phyloP scores from a whole-genome alignment of 2,797 vertebrate species.

The Danio kyathit region DNA sequence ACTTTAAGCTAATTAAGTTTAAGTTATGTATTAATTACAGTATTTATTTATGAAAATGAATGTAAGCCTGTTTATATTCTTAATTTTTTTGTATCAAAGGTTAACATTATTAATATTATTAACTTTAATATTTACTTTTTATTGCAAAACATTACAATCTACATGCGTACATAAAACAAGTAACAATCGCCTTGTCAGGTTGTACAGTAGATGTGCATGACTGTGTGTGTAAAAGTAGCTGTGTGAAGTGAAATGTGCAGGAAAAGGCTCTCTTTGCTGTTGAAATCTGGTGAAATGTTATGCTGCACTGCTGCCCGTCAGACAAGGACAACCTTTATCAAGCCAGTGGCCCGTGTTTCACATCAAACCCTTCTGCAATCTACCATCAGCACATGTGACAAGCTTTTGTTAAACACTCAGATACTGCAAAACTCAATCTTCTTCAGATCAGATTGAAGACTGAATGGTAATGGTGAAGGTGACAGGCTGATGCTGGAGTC shows the following conservation, averaged over 20 bases:
- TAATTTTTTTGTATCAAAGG: too few species aligned
- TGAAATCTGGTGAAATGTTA: conserved; percentile 8
- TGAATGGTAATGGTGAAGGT: conserved; percentile 30
- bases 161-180: too few species aligned
- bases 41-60: too few species aligned
- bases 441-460: conserved; percentile 26
- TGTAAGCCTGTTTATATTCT: too few species aligned
- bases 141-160: too few species aligned
- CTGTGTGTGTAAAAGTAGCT: not conserved
- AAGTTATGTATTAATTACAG: too few species aligned
- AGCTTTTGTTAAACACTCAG: conserved; percentile 56
- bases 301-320: not conserved
- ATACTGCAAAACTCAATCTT: not conserved
- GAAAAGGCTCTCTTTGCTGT: not conserved
- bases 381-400: not conserved
- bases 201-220: not conserved
- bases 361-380: conserved; percentile 7
- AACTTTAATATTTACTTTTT: too few species aligned
- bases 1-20: too few species aligned
- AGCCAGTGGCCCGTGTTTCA: conserved; percentile 22
- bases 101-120: too few species aligned
- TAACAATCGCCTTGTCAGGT: not conserved
- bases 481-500: conserved; percentile 5
- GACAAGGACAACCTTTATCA: conserved; percentile 46
- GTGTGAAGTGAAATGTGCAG: not conserved